Conservation (phyloP, 2,113 vertebrate species). For the Turdus rufiventris region DNA sequence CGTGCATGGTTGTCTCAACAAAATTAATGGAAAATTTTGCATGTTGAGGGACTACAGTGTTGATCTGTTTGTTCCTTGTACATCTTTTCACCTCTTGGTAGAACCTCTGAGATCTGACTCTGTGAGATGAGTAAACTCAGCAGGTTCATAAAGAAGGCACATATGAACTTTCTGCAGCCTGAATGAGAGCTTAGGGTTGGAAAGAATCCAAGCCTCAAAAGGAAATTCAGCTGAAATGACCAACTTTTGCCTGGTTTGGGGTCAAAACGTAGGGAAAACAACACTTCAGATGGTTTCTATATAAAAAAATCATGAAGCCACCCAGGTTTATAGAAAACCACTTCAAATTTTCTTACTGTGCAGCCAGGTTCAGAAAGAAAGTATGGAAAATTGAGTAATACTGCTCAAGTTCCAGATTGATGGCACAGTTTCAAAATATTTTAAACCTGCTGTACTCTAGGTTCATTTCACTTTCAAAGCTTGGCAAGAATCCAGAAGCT, state of each 20-base stretch:
- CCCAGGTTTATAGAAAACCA: conserved; percentile 42
- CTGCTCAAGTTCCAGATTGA: conserved; percentile 15
- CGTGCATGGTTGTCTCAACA: accelerated
- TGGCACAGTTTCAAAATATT: conserved; percentile 39
- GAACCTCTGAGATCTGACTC: neutral
- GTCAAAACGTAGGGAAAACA: conserved; percentile 42
- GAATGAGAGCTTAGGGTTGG: neutral
- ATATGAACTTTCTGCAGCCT: neutral
- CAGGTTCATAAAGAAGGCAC: neutral
- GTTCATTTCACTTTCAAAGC: conserved; percentile 28
- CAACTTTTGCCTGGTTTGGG: conserved; percentile 38
- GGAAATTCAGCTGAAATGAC: conserved; percentile 44
- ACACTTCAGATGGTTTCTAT: conserved; percentile 19
- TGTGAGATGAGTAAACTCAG: neutral
- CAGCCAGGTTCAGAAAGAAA: conserved; percentile 28
- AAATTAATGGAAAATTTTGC: neutral
- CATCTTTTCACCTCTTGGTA: neutral
- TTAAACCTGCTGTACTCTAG: conserved; percentile 20
- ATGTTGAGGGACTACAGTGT: neutral
- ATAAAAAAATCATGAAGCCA: conserved; percentile 5
- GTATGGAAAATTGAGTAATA: conserved; percentile 53
- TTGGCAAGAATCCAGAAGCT: conserved; percentile 22
- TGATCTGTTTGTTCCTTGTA: neutral
- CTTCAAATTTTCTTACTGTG: conserved; percentile 28
- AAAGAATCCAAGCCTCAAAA: conserved; percentile 15